Conservation (phyloP, 92 coral and sea anemone species). For the Porites rus region DNA sequence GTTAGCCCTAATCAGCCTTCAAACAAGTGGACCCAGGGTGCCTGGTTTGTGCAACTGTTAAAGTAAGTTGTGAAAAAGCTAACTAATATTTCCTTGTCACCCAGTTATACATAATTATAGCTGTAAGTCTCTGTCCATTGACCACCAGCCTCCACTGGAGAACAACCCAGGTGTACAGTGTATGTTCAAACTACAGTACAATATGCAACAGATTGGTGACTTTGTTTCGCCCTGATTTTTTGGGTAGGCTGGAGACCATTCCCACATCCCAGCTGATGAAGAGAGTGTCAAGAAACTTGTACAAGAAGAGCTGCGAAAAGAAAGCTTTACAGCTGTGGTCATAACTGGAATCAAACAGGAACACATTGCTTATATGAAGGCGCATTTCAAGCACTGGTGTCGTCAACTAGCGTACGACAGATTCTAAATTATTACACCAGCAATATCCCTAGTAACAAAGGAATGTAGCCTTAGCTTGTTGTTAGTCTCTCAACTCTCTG, state of each 20-base stretch:
- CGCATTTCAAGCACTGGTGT: constrained; percentile 95
- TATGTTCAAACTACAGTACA: not conserved
- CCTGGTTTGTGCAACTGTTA: no score
- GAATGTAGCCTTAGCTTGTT: no score
- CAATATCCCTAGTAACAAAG: no score
- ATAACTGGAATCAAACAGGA: constrained; percentile 83
- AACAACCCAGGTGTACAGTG: no score
- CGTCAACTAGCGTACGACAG: constrained; percentile 91
- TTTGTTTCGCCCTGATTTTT: not conserved
- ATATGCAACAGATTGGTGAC: not conserved
- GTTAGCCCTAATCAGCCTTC: no score
- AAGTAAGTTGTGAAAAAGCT: no score
- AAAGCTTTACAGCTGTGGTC: constrained; percentile 89
- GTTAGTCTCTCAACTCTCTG: no score
- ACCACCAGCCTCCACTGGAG: no score
- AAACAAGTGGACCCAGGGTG: no score
- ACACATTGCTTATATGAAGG: constrained; percentile 82
- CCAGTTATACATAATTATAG: no score
- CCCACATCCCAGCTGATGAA: constrained; percentile 83
- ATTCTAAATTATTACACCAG: not conserved
- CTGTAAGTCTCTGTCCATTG: no score
- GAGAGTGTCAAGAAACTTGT: constrained; percentile 86
- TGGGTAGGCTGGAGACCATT: constrained; percentile 84
- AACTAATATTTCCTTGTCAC: no score
- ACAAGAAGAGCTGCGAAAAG: constrained; percentile 72